Conservation (phyloP, 2,888 invertebrate genomes). For the Hyppa rectilinea region DNA sequence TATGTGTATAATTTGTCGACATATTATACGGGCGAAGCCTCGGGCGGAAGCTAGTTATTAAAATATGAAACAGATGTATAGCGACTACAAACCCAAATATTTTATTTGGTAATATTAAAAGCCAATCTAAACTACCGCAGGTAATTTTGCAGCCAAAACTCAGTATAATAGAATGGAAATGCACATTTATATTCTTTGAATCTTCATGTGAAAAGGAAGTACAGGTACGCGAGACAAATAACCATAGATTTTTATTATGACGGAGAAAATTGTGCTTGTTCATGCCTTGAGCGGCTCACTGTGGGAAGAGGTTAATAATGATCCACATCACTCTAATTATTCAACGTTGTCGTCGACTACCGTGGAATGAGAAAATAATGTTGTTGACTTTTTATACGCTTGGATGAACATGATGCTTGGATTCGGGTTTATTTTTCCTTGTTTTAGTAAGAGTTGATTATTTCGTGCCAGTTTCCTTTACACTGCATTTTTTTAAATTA, state of each 20-base stretch:
- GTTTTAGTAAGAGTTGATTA: not conserved
- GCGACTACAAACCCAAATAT: not conserved
- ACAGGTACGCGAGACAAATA: conserved; percentile 54
- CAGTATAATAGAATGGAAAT: not conserved
- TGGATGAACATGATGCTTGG: not conserved
- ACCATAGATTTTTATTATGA: conserved; percentile 70
- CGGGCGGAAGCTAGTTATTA: too few species aligned
- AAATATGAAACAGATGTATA: too few species aligned
- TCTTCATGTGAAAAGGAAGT: not conserved
- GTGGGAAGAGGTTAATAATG: conserved; percentile 69
- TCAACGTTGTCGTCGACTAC: conserved; percentile 70
- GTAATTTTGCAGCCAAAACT: not conserved
- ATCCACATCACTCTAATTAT: conserved; percentile 71
- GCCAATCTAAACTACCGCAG: not conserved
- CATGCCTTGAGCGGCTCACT: not conserved
- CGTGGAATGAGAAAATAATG: conserved; percentile 64
- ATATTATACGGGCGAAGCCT: too few species aligned
- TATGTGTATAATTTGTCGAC: too few species aligned
- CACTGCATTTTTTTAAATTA: not conserved
- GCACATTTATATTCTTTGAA: not conserved
- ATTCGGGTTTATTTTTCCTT: not conserved
- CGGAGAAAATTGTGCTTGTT: conserved; percentile 23
- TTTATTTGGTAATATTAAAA: not conserved
- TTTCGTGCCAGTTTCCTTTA: not conserved
- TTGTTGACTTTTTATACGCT: conserved; percentile 47